These are phyloP conservation scores for Hemichromis elongatus DNA, from an alignment of 2,113 vertebrate genomes.

Conservation along the genomic window DNA sequence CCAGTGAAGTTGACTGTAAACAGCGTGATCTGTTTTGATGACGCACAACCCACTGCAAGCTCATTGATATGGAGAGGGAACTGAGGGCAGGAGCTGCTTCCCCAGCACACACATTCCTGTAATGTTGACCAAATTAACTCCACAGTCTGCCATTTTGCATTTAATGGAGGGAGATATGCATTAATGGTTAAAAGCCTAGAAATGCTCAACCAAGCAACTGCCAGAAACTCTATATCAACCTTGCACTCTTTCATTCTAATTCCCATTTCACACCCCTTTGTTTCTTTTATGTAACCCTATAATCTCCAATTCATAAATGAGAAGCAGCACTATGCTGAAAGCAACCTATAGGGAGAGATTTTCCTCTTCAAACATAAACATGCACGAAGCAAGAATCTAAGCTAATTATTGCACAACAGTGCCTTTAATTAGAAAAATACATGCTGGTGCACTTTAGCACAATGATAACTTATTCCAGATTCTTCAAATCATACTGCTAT, in stretches of 20 bases:
- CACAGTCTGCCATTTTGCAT: not conserved
- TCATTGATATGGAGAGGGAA: constrained; percentile 46
- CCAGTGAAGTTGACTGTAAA: constrained; percentile 56
- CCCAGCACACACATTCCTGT: constrained; percentile 28
- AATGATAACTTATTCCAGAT: constrained; percentile 16
- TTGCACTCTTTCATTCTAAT: not conserved
- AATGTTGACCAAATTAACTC: constrained; percentile 4
- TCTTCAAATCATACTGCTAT: constrained; percentile 10
- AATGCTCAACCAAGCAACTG: not conserved
- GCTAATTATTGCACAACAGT: constrained; percentile 41
- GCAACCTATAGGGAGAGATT: constrained; percentile 25
- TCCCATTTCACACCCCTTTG: not conserved
- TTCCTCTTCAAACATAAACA: constrained; percentile 35
- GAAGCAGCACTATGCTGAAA: not conserved
- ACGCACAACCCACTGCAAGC: constrained; percentile 38
- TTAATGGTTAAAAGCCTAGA: not conserved
- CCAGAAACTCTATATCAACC: not conserved
- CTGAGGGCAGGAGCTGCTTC: constrained; percentile 41
- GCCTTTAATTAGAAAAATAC: constrained; percentile 40
- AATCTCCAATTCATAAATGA: not conserved
- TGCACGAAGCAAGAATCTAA: constrained; percentile 9
- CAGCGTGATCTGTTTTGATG: constrained; percentile 58
- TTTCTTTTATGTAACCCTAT: not conserved
- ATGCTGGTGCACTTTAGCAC: constrained; percentile 9
- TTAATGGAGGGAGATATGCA: not conserved